These are phyloP conservation scores for Tachina lurida DNA, from an alignment of 2,888 invertebrate genomes.

Conservation along the genomic window DNA sequence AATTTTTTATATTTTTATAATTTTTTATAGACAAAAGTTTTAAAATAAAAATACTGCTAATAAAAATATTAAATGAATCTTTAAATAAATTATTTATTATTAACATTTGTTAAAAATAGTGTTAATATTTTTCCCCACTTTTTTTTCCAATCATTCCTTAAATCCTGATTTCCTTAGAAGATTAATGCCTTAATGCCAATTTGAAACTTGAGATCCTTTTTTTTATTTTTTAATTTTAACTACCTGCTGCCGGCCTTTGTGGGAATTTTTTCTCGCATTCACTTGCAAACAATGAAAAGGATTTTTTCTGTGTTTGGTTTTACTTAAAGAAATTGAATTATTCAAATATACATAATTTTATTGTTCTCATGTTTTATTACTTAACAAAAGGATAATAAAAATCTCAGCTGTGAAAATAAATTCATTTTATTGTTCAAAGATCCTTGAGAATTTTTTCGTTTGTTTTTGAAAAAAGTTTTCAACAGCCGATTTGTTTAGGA, in stretches of 20 bases:
- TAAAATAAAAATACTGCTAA: background rate
- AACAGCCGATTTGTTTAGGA: background rate
- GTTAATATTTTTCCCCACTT: no score
- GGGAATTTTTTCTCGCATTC: background rate
- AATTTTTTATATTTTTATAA: background rate
- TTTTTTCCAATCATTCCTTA: background rate
- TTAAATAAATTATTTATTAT: background rate
- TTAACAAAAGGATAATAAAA: slow-evolving; percentile 41
- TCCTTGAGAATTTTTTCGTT: background rate
- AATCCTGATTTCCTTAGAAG: background rate
- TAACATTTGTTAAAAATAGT: background rate
- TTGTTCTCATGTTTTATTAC: slow-evolving; percentile 28
- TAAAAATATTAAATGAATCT: background rate
- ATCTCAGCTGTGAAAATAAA: slow-evolving; percentile 27
- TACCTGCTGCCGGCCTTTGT: slow-evolving; percentile 16
- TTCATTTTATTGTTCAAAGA: slow-evolving; percentile 9
- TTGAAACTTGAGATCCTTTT: slow-evolving; percentile 27
- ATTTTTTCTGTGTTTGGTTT: background rate
- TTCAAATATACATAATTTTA: slow-evolving; percentile 45
- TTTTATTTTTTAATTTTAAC: background rate
- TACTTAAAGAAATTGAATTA: slow-evolving; percentile 44
- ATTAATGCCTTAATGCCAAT: background rate
- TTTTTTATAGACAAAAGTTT: background rate
- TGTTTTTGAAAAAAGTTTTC: background rate
- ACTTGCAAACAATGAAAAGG: slow-evolving; percentile 3